Base-by-base conservation (phyloP, 2,113 vertebrate genomes). In the Mellivora capensis region DNA sequence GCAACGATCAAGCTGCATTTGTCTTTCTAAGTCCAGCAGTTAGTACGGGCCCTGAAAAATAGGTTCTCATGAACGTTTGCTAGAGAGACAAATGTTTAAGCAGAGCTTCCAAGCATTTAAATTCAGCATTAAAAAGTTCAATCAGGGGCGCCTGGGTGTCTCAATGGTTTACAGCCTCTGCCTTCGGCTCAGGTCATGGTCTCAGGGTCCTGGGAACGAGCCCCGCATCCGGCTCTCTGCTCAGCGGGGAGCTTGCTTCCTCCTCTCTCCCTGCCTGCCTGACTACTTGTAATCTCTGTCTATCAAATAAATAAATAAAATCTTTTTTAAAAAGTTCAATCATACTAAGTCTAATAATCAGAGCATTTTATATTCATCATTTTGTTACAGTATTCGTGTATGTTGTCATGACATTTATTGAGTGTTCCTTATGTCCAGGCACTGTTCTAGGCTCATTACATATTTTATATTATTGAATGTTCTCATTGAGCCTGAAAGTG, bases 11-110 rank as follows among this genome's bases (percentile, higher is more conserved):
- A 12, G 23, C 34, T 47, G 49, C 74, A 34, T 96, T 96, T 89
- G 62, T 97, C 85, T 97, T 94, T 87, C 10, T 91, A 90, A 91
- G 76, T 83, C n/a, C 20, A 44, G 49, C 61, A 44, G 64, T 85
- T 79, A 61, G 79, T 49, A 31, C 25, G 39, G 59, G 10, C n/a
- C 25, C 74, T 82, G 61, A 42, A 83, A 94, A 94, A 87, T 18
- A 67, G 47, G 15, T 87, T 83, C 91, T 89, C 20, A 0, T 9
- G 47, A n/a, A 83, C 49, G n/a, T 84, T 59, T 74, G 67, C 71
- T 64, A n/a, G 69, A 54, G 85, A 29, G 27, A 74, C 67, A 72
- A 6, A 15, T 79, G 57, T 96, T 94, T 93, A 93, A 72, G 72
- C 82, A 91, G 91, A 61, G 12, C 42, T 59, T 87, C 67, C 2